phyloP scores from a whole-genome alignment of 2,797 vertebrate genomes.

The Argyrosomus regius region DNA sequence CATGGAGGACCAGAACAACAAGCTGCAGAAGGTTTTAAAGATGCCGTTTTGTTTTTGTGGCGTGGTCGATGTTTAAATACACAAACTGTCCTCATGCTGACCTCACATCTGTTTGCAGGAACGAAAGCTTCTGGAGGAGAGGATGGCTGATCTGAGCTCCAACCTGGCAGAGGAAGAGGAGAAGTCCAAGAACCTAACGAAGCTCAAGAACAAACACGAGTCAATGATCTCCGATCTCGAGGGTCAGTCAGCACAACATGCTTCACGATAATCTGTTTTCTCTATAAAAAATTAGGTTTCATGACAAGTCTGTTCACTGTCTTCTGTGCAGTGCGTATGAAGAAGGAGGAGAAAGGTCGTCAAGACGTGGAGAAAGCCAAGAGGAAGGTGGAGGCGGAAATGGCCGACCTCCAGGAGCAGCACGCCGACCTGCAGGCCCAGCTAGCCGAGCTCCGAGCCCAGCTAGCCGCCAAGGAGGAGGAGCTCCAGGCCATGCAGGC shows the following conservation, averaged over 20 bases:
- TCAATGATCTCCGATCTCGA: constrained; percentile 94
- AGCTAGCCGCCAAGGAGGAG: constrained; percentile 93
- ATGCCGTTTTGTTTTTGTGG: neutral
- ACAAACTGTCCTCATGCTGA: accelerated
- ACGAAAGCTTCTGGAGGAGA: constrained; percentile 93
- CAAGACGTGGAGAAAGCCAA: constrained; percentile 95
- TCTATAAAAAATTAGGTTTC: no score
- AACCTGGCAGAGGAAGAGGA: constrained; percentile 97
- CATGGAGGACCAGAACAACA: constrained; percentile 95
- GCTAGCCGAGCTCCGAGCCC: constrained; percentile 91
- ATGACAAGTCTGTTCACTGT: no score
- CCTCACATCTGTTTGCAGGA: constrained; percentile 82
- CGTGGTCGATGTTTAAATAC: accelerated
- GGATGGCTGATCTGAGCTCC: constrained; percentile 91
- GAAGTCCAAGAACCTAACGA: constrained; percentile 96
- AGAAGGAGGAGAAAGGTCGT: constrained; percentile 96
- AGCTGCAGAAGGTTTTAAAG: constrained; percentile 90
- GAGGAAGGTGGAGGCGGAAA: constrained; percentile 95
- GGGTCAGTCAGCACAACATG: constrained; percentile 46
- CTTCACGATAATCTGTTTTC: no score
- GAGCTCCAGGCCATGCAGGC: constrained; percentile 92
- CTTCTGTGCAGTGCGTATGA: constrained; percentile 86
- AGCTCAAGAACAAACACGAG: constrained; percentile 96
- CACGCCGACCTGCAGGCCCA: constrained; percentile 93
- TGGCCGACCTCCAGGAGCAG: constrained; percentile 91